A percentile compares a stretch with the other conserved stretches of the same genome.
phyloP scores from a whole-genome alignment of 2,797 vertebrate species.

The Bovichtus diacanthus region DNA sequence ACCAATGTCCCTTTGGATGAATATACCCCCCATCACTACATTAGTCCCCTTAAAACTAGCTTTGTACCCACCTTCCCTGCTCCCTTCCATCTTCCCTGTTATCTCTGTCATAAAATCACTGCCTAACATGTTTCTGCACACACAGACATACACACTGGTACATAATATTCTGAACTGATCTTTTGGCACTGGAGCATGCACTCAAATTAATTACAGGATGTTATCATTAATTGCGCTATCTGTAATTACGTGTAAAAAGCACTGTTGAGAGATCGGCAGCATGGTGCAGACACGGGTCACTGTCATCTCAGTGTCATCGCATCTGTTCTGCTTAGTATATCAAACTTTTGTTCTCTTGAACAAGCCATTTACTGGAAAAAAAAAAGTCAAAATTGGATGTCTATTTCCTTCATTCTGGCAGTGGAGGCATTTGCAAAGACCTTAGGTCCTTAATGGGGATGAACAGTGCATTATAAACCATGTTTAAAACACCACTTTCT shows the following conservation, averaged over 20 bases:
- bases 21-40: not conserved
- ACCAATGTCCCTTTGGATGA: not conserved
- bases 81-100: constrained; percentile 10
- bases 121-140: not conserved
- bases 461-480: constrained; percentile 24
- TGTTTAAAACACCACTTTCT: constrained; percentile 46
- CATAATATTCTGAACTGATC: constrained; percentile 28
- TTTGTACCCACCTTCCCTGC: not conserved
- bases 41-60: constrained; percentile 21
- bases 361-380: constrained; percentile 20
- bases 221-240: constrained; percentile 57
- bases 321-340: constrained; percentile 12
- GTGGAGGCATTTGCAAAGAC: constrained; percentile 40
- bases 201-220: constrained; percentile 62
- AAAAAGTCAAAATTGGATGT: constrained; percentile 29
- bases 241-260: constrained; percentile 55
- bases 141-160: not conserved
- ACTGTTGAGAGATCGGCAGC: constrained; percentile 34
- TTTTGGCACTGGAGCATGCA: constrained; percentile 19
- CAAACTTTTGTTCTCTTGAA: constrained; percentile 40
- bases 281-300: constrained; percentile 27
- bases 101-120: constrained; percentile 12
- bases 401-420: constrained; percentile 21
- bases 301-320: constrained; percentile 48
- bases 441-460: constrained; percentile 60